Base-by-base conservation (phyloP, 2,888 invertebrate genomes). In the Agonum fuliginosum region DNA sequence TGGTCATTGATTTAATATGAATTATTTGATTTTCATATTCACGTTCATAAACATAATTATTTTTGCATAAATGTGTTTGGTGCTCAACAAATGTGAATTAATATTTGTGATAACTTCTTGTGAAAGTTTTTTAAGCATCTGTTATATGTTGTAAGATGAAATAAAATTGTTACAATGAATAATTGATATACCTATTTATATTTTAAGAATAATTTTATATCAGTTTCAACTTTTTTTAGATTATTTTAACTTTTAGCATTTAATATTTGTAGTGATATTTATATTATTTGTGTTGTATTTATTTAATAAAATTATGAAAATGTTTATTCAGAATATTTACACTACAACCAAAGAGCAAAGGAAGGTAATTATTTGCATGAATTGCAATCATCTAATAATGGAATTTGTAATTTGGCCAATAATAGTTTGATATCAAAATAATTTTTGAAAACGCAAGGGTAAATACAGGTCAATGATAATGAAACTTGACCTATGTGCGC, bases 41-140 rank as follows among this genome's bases (percentile, higher is more conserved):
- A 48, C 37, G 22, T 74, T 58, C 41, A 62, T 73, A 30, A 74
- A 74, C 73, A 73, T 72, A n/a, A 48, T 67, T 67, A 48, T 67
- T 75, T 75, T 75, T 75, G 75, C 75, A 75, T 75, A 75, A 70
- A 75, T 75, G 75, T 75, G 67, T 75, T 75, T 75, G 75, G 75
- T 75, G 75, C 75, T 75, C 75, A 75, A 75, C 75, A 75, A 75
- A 75, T 75, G 75, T 75, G 75, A 75, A 75, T 75, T 75, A 75
- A 75, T 75, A 75, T 75, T 75, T 75, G 75, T 75, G 75, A 75
- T 75, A 75, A 75, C 65, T 75, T 75, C 75, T 75, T 75, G 75
- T 75, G 67, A 75, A 75, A 75, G 75, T 75, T 75, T 75, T 75
- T 77, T 77, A 77, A 77, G 70, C 70, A 77, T 70, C 77, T 77